Conservation (phyloP, 2,888 invertebrate species). For the Trachelus stipa region DNA sequence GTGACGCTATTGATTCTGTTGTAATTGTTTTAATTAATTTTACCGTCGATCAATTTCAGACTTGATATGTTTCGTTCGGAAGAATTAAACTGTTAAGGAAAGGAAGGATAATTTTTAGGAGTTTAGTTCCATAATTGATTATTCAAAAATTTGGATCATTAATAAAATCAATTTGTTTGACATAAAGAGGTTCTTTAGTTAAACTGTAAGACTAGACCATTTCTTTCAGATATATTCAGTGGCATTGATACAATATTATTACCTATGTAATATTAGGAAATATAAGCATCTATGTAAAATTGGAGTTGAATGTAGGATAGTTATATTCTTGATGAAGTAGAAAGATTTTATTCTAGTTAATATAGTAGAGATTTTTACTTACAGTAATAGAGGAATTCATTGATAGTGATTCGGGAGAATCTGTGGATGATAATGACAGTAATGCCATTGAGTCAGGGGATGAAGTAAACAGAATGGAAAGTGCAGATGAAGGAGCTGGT, state of each 20-base stretch:
- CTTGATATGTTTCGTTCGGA: no score
- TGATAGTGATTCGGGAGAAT: constrained; percentile 1
- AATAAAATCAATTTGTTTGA: background rate
- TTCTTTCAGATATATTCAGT: background rate
- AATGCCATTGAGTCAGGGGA: constrained; percentile 7
- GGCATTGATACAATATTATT: background rate
- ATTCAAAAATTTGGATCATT: no score
- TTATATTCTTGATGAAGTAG: background rate
- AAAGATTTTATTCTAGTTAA: background rate
- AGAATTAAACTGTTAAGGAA: no score
- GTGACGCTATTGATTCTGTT: background rate
- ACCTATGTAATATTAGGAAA: background rate
- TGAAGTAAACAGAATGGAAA: constrained; percentile 10
- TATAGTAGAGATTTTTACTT: background rate
- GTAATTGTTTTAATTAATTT: background rate
- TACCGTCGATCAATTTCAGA: background rate
- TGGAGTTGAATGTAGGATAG: background rate
- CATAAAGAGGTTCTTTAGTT: background rate
- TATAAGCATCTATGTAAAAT: background rate
- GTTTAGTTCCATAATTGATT: background rate
- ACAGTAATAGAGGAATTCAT: constrained; percentile 9
- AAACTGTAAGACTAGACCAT: background rate
- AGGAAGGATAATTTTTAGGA: background rate
- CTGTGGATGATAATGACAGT: constrained; percentile 13
- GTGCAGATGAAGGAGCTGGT: constrained; percentile 33